A percentile compares a stretch with the other conserved stretches of the same genome.
phyloP scores from a whole-genome alignment of 2,797 vertebrate species.

The Rhinatrema bivittatum region DNA sequence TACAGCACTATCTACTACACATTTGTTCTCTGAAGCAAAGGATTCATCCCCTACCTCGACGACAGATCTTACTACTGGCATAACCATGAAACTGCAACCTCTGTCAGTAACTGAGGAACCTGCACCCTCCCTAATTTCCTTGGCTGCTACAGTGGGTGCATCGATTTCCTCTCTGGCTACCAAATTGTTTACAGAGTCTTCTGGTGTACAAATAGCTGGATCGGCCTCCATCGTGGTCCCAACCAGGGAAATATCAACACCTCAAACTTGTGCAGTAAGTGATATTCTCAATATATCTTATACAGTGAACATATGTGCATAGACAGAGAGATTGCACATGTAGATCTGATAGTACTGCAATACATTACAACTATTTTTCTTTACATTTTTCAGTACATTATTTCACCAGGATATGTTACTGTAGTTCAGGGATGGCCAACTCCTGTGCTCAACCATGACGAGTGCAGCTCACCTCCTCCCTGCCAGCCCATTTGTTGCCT shows the following conservation, averaged over 20 bases:
- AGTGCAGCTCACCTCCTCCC: too few species aligned
- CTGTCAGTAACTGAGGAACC: background rate
- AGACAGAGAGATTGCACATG: too few species aligned
- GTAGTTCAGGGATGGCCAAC: too few species aligned
- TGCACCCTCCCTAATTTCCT: background rate
- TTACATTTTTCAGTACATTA: too few species aligned
- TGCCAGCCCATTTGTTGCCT: too few species aligned
- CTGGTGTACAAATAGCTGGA: conserved; percentile 25
- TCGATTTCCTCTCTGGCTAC: conserved; percentile 16
- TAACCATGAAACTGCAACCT: background rate
- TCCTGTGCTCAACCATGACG: too few species aligned
- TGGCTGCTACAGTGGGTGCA: conserved; percentile 5
- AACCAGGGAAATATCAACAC: conserved; percentile 16
- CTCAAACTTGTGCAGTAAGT: conserved; percentile 54
- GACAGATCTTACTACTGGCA: background rate
- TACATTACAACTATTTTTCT: too few species aligned
- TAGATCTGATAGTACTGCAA: too few species aligned
- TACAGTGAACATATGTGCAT: too few species aligned
- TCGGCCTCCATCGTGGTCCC: conserved; percentile 7
- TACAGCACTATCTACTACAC: background rate
- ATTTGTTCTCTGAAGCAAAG: background rate
- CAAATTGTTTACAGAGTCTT: conserved; percentile 16
- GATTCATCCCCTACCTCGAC: background rate
- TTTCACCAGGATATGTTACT: too few species aligned
- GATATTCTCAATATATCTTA: background rate